Base-by-base conservation (phyloP, 2,797 vertebrate species). In the Epinephelus coioides region DNA sequence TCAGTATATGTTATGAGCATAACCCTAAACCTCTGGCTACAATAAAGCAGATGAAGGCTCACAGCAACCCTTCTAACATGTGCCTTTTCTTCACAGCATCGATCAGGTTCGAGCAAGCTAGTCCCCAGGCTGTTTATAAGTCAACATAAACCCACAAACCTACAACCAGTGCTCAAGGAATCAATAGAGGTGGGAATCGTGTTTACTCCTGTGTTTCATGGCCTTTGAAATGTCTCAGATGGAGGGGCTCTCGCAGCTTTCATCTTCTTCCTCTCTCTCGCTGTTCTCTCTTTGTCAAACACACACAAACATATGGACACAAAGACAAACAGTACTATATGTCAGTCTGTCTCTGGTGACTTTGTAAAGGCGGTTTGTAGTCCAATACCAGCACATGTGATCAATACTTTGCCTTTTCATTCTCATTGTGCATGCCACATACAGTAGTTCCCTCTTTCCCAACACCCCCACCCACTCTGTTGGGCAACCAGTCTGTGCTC, bases 61-160 rank as follows among this genome's bases (percentile, higher is more conserved):
- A 17, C 46, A 73, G 76, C 75, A 78, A 46, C 56, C 66, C 61
- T 63, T 73, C 70, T 27, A 60, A 67, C 70, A n/a, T 57, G 61
- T 21, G 50, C 70, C 73, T 84, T 86, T 84, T 83, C 83, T 69
- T 47, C 21, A 19, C 69, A 13, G 54, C 88, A 93, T 89, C 63
- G 74, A 93, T 91, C 88, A 86, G 68, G 43, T 55, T 6, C 69
- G 43, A 89, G 82, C 81, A 47, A 83, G 34, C 79, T 54, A 19
- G 82, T 87, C 90, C 79, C 84, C 67, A 47, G 89, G 86, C 88
- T 89, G 89, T 91, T 92, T 90, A 76, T 57, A 88, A 92, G 87
- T 89, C 92, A 91, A 89, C 87, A 88, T 84, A 91, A 90, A 91
- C 81, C 87, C 68, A 75, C 84, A 83, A 88, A 79, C 83, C 89